A percentile compares a stretch with the other conserved stretches of the same genome.
phyloP scores from a whole-genome alignment of 2,888 invertebrate genomes.

The Stenodema calcarata region DNA sequence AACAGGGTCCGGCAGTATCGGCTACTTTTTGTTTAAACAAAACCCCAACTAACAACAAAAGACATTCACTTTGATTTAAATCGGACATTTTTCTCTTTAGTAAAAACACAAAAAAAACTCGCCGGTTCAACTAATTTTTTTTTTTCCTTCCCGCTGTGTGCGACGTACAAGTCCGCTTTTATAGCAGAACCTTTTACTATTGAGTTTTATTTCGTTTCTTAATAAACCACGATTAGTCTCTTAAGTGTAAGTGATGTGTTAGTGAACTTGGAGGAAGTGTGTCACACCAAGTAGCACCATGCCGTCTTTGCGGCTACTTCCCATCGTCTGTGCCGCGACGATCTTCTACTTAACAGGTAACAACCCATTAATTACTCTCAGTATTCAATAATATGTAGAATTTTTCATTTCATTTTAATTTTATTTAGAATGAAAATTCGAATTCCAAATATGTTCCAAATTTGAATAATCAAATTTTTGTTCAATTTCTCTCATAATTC shows the following conservation, averaged over 20 bases:
- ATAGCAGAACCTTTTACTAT: not conserved
- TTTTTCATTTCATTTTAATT: no score
- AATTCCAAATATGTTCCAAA: no score
- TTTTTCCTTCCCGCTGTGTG: not conserved
- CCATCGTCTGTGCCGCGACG: not conserved
- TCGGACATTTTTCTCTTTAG: not conserved
- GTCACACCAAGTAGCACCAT: slow-evolving; percentile 2
- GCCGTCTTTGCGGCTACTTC: slow-evolving; percentile 31
- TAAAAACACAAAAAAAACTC: not conserved
- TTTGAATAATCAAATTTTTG: no score
- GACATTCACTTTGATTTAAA: not conserved
- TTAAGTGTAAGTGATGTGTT: slow-evolving; percentile 27
- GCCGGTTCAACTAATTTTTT: not conserved
- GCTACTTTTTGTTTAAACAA: not conserved
- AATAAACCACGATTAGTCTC: not conserved
- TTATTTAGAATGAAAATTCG: no score
- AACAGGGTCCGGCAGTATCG: not conserved
- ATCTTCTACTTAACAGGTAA: slow-evolving; percentile 25
- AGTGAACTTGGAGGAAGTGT: slow-evolving; percentile 22
- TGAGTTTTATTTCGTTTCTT: not conserved
- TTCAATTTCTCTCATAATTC: no score
- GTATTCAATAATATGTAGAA: no score
- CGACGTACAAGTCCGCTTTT: not conserved
- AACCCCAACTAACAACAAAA: not conserved
- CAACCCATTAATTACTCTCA: no score